phyloP scores from a whole-genome alignment of 2,113 vertebrate species.

The Symphodus melops region DNA sequence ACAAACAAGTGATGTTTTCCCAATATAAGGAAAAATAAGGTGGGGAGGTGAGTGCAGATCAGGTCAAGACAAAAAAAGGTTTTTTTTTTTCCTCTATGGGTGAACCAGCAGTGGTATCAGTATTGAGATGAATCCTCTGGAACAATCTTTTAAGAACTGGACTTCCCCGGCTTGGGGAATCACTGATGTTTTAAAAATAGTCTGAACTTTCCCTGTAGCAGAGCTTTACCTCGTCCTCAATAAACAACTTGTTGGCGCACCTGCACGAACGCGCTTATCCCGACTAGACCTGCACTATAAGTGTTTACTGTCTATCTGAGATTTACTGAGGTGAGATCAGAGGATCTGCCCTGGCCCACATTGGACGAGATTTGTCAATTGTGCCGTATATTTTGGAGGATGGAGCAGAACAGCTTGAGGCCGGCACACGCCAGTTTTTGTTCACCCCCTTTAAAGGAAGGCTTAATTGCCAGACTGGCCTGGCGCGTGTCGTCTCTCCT shows the following conservation, averaged over 20 bases:
- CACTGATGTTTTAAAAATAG: slow-evolving; percentile 44
- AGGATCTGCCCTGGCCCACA: slow-evolving; percentile 27
- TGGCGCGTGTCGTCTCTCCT: slow-evolving; percentile 64
- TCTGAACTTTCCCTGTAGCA: slow-evolving; percentile 23
- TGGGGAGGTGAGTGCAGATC: background rate
- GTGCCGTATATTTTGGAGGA: background rate
- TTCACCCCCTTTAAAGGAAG: slow-evolving; percentile 18
- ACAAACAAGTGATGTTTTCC: background rate
- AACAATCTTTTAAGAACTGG: slow-evolving; percentile 17
- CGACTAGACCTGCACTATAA: background rate
- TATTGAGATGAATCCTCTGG: slow-evolving; percentile 2
- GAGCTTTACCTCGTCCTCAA: slow-evolving; percentile 2
- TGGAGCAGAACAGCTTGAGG: slow-evolving; percentile 32
- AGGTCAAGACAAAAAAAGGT: background rate
- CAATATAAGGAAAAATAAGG: background rate
- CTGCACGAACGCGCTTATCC: background rate
- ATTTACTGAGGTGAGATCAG: slow-evolving; percentile 12
- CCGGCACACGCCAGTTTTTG: slow-evolving; percentile 57
- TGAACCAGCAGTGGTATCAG: background rate
- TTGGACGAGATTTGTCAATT: background rate
- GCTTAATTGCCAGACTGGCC: slow-evolving; percentile 60
- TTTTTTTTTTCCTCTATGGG: background rate
- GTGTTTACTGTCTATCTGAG: slow-evolving; percentile 24
- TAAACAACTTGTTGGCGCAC: slow-evolving; percentile 31
- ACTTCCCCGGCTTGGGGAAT: slow-evolving; percentile 56